Base-by-base conservation (phyloP, 1,140 invertebrate genomes). In the Brachionus asplanchnoidis region DNA sequence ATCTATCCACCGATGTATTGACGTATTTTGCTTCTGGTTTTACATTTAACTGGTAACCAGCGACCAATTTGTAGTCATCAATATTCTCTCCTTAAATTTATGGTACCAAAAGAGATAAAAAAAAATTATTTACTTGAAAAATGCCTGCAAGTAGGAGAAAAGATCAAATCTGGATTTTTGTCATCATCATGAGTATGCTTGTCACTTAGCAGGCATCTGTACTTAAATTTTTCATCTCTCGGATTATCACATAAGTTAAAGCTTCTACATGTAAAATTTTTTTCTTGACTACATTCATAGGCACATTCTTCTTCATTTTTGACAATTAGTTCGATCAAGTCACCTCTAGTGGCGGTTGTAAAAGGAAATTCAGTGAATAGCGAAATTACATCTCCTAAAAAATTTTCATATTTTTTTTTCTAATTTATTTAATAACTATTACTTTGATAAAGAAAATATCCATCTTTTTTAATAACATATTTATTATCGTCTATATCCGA, bases 221-320 rank as follows among this genome's bases (percentile, higher is more conserved):
- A 68, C 26, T 82, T 82, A 14, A 68, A 42, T 17, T 60, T 40
- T 7, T 60, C 40, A 40, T 82, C 79, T 28, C 8, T 26, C 14
- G 20, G 8, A n/a, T 36, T 23, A 20, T 82, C 65, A 28, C 79
- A 82, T 44, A 82, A 65, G 42, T 68, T 82, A 26, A 82, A 82
- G 28, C 79, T 82, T 60, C 53, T 40, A 60, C 79, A 82, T 82
- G 66, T 60, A 40, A 82, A 60, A 28, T 44, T 82, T n/a, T 60
- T 42, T 28, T 82, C 53, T n/a, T 60, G 11, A 26, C 26, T 68
- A 44, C 79, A 82, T 68, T 60, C 60, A 26, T 44, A 65, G 3
- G 79, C 79, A n/a, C 79, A 82, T 40, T 68, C 65, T 20, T 68
- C 40, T 12, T 60, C 53, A 26, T 82, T 68, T 42, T 40, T 17